Evolutionary conservation across 2,797 vertebrate species (phyloP), one percentile per base, ranked within the genome.

Genomic region (Pitangus sulphuratus): DNA sequence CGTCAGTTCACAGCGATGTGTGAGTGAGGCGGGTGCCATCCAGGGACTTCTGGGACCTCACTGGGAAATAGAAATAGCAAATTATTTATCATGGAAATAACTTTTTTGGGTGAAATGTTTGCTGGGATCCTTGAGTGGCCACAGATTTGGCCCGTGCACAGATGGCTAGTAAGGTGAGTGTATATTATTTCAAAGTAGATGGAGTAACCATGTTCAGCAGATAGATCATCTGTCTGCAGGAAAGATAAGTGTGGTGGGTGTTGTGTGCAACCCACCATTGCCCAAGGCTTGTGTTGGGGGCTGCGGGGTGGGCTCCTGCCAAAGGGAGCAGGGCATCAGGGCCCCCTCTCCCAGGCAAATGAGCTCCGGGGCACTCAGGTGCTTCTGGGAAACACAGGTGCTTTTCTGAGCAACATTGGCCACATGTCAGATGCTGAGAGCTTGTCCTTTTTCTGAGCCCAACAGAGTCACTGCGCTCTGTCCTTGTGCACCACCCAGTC

Each of bases 141-240:
- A n/a, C 30, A 66, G 2, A 57, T 72, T 45, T 85, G 33, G 20
- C 51, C 76, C 0, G 0, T 50, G 72, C 9, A 9, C 1, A 1
- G 22, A 28, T 40, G 54, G 37, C 45, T 15, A 11, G 26, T 8
- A 60, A 68, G 22, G 53, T 14, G 11, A 53, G 7, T 40, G 5
- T 9, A 1, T 24, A 13, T 58, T 39, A 21, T 65, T 77, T 72
- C 42, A 28, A 54, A 77, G 28, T 11, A 21, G 18, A 3, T 57
- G 30, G 30, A 77, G 57, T 28, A 72, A 39, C 9, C 4, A 0
- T 6, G 50, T 57, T 71, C 30, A 45, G 54, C 57, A 71, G 66
- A 66, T 33, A 42, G n/a, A 64, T 89, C 25, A 31, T 54, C 35
- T 51, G 5, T 5, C 58, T 42, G 56, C 71, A 50, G 80, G 53